Conservation (phyloP, 1,140 invertebrate genomes). For the Ostrea denselamellosa region DNA sequence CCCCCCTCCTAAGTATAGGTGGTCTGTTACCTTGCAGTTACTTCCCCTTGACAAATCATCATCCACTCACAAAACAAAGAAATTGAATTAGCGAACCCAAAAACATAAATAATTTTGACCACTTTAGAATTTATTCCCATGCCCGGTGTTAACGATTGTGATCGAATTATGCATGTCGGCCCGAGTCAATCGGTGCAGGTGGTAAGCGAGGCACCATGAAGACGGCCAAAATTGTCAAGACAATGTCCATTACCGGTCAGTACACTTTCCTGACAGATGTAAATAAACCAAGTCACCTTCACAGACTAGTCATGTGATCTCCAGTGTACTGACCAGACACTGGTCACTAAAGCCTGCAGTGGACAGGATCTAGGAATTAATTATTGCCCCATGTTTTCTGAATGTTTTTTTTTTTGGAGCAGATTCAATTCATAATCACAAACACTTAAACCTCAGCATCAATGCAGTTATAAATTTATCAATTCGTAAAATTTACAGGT, state of each 20-base stretch:
- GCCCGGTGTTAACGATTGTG: neutral
- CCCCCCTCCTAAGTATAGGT: neutral
- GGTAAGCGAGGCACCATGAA: neutral
- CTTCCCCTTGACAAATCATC: neutral
- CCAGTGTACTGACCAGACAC: neutral
- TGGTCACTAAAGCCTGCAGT: neutral
- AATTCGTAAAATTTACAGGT: too few relatives aligned
- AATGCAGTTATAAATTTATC: too few relatives aligned
- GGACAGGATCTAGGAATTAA: too few relatives aligned
- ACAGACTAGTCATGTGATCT: neutral
- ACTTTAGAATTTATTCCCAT: neutral
- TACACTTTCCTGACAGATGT: neutral
- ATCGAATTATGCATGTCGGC: neutral
- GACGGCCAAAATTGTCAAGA: neutral
- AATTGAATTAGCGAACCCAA: neutral
- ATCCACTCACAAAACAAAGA: neutral
- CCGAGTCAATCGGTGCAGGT: neutral
- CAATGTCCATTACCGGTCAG: neutral
- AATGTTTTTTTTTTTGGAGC: too few relatives aligned
- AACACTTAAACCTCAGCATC: too few relatives aligned
- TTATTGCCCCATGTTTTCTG: too few relatives aligned
- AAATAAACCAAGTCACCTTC: conserved; percentile 14
- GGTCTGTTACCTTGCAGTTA: neutral
- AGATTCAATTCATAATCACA: too few relatives aligned
- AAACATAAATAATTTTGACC: conserved; percentile 2